A percentile compares a stretch with the other conserved stretches of the same genome.
phyloP scores from a whole-genome alignment of 1,140 invertebrate genomes.

The Meloidogyne chitwoodi region DNA sequence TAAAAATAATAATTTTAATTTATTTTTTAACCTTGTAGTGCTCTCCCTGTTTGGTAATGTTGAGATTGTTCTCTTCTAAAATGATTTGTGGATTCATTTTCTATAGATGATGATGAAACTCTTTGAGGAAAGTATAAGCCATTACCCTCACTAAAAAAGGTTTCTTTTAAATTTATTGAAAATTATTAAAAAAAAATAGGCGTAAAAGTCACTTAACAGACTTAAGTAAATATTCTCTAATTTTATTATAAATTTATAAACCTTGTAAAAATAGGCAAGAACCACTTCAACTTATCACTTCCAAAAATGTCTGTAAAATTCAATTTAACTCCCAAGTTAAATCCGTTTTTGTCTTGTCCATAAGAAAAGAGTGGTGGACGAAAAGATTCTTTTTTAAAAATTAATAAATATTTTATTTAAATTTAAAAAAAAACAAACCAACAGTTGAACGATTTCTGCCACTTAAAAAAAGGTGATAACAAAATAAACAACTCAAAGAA shows the following conservation, averaged over 20 bases:
- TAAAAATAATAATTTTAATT: too few species aligned
- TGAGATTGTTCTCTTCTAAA: neutral
- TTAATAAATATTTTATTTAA: conserved; percentile 1
- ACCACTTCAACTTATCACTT: conserved; percentile 20
- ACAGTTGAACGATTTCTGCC: conserved; percentile 36
- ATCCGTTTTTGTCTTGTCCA: conserved; percentile 35
- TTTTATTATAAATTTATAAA: conserved; percentile 22
- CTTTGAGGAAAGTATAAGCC: conserved; percentile 29
- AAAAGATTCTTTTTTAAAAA: conserved; percentile 43
- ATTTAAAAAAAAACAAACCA: conserved; percentile 12
- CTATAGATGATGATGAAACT: neutral
- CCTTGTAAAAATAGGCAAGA: conserved; percentile 37
- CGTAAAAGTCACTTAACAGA: too few species aligned
- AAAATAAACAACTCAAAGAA: conserved; percentile 38
- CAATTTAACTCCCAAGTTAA: conserved; percentile 31
- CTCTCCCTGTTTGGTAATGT: neutral
- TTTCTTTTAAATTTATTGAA: neutral
- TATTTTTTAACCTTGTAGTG: neutral
- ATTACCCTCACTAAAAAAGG: conserved; percentile 27
- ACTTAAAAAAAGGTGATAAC: conserved; percentile 41
- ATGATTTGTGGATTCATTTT: neutral
- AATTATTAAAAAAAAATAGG: neutral
- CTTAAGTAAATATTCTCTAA: too few species aligned
- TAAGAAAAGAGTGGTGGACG: conserved; percentile 39
- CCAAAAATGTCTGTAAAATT: conserved; percentile 43